Evolutionary conservation across 1,140 invertebrate species (phyloP), one percentile per base, ranked within the genome.

Genomic region (Drosophila orosa): DNA sequence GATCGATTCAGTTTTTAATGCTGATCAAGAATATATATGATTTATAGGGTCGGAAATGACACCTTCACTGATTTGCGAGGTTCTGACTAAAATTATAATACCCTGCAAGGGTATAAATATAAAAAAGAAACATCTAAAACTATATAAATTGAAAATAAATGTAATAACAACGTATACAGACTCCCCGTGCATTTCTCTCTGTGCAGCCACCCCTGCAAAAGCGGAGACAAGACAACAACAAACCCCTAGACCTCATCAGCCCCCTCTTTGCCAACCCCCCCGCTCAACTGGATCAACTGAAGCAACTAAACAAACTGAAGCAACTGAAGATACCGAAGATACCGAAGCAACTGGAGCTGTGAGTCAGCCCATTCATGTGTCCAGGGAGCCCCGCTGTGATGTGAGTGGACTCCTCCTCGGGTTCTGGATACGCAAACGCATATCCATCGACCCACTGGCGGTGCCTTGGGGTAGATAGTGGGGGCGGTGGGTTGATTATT

Each of bases 311-410:
- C n/a, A n/a, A 25, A n/a, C 25, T n/a, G 45, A 4, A 27, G 24
- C 22, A 24, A 45, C 42, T 47, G 44, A 25, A n/a, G 13, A n/a
- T n/a, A n/a, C n/a, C n/a, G n/a, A n/a, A n/a, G n/a, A n/a, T 24
- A 45, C 42, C 25, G 44, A 25, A n/a, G 13, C 45, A n/a, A 25
- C 22, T 25, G 22, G 39, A 15, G 42, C 13, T 3, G 45, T 48
- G 60, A 66, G 59, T 66, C 63, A 66, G 55, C 54, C 60, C 35
- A 62, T 62, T 63, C 60, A 60, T 66, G 42, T 47, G 62, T 44
- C 59, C 62, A 29, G 40, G 13, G 13, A 13, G 24, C 22, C 13
- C 5, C 13, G 27, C 24, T 22, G 17, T 33, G 57, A 61, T 33
- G 61, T 63, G 27, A 31, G 25, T 57, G 50, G 50, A 44, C 19